Conservation (phyloP, 2,797 vertebrate genomes). For the Anguilla megastoma region DNA sequence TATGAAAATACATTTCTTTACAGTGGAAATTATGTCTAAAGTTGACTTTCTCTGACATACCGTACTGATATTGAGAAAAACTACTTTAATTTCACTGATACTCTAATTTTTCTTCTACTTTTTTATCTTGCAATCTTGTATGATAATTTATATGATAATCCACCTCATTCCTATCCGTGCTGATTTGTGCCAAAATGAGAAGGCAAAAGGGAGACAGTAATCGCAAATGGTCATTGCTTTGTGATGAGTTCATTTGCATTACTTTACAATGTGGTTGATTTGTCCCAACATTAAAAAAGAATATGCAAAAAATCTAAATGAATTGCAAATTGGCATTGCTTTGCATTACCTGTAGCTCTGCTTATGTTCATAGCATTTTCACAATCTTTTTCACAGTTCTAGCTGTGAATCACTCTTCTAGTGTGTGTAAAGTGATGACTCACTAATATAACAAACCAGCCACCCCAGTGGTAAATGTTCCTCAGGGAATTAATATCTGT, state of each 20-base stretch:
- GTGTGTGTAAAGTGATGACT: neutral
- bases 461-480: neutral
- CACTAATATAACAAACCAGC: neutral
- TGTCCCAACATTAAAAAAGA: neutral
- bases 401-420: neutral
- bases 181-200: neutral
- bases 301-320: neutral
- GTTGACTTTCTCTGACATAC: neutral
- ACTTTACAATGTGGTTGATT: conserved; percentile 10
- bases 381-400: neutral
- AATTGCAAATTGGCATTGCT: conserved; percentile 8
- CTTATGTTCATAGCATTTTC: neutral
- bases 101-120: neutral
- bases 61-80: neutral
- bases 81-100: neutral
- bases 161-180: neutral
- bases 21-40: neutral
- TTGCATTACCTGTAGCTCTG: neutral
- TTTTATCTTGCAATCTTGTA: neutral
- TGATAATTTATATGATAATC: conserved; percentile 8
- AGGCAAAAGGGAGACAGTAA: neutral
- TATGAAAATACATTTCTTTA: neutral
- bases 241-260: neutral
- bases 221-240: conserved; percentile 18
- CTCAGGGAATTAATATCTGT: conserved; percentile 13